phyloP scores from a whole-genome alignment of 2,113 vertebrate species.

The Hippotragus niger region DNA sequence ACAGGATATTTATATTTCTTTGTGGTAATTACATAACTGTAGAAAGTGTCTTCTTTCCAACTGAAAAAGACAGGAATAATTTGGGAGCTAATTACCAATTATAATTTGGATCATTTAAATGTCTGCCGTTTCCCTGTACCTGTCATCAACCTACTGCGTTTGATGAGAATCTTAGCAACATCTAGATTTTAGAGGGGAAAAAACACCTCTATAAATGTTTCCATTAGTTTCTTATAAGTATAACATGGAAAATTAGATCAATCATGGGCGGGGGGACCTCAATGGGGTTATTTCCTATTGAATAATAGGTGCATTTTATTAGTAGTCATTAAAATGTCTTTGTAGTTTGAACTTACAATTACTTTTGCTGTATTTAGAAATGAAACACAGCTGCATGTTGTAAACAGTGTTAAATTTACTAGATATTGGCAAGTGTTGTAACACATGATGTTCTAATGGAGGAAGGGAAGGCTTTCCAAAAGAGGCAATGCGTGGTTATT shows the following conservation, averaged over 20 bases:
- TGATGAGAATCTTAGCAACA: conserved; percentile 59
- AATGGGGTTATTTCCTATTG: background rate
- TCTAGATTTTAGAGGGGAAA: conserved; percentile 33
- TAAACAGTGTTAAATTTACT: conserved; percentile 58
- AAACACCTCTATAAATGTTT: conserved; percentile 9
- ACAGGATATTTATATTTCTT: conserved; percentile 62
- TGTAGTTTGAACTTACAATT: conserved; percentile 33
- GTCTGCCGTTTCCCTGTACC: conserved; percentile 57
- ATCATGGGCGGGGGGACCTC: background rate
- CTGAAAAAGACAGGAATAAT: conserved; percentile 67
- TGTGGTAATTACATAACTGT: conserved; percentile 51
- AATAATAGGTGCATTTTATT: conserved; percentile 34
- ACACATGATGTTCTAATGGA: background rate
- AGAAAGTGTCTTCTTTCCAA: conserved; percentile 53
- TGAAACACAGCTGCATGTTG: conserved; percentile 49
- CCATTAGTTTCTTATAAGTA: conserved; percentile 39
- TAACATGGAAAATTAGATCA: conserved; percentile 37
- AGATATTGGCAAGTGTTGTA: conserved; percentile 27
- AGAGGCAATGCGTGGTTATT: background rate
- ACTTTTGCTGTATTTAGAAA: conserved; percentile 34
- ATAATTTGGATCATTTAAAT: conserved; percentile 74
- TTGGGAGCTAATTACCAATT: conserved; percentile 70
- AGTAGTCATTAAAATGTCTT: conserved; percentile 11
- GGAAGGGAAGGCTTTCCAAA: conserved; percentile 36
- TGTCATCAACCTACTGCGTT: conserved; percentile 51